Conservation (phyloP, 92 coral and sea anemone species). For the Porites cylindrica region DNA sequence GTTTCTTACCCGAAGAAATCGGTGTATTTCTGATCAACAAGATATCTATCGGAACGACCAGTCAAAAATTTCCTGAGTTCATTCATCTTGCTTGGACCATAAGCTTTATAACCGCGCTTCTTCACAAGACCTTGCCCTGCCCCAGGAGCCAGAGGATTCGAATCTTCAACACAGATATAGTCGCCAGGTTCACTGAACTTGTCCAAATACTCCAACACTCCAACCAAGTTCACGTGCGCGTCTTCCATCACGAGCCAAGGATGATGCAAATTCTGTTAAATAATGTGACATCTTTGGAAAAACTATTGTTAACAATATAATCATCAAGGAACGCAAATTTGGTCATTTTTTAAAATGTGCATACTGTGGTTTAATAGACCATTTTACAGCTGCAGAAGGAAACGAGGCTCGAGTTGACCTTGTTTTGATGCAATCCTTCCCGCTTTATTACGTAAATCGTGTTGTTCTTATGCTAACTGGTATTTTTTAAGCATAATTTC, state of each 20-base stretch:
- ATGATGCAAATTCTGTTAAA: slow-evolving; percentile 66
- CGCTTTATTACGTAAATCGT: too few relatives aligned
- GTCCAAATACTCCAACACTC: slow-evolving; percentile 71
- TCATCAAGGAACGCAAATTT: too few relatives aligned
- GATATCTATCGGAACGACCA: slow-evolving; percentile 41
- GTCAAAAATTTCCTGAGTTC: slow-evolving; percentile 32
- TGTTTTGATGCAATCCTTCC: too few relatives aligned
- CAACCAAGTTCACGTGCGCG: slow-evolving; percentile 55
- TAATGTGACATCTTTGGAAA: too few relatives aligned
- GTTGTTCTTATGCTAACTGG: too few relatives aligned
- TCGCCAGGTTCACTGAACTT: slow-evolving; percentile 62
- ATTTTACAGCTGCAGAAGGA: too few relatives aligned
- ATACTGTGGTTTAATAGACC: too few relatives aligned
- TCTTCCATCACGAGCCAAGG: slow-evolving; percentile 78
- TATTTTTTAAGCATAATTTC: too few relatives aligned
- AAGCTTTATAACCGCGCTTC: slow-evolving; percentile 14
- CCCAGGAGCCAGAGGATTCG: slow-evolving; percentile 23
- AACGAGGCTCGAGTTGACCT: too few relatives aligned
- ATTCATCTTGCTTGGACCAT: slow-evolving; percentile 48
- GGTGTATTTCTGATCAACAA: slow-evolving; percentile 56
- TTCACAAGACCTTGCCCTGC: slow-evolving; percentile 42
- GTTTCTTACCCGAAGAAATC: slow-evolving; percentile 63
- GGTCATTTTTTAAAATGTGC: too few relatives aligned
- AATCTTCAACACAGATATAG: slow-evolving; percentile 67
- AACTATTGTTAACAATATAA: too few relatives aligned